Conservation (phyloP, 2,888 invertebrate species). For the Cancer borealis region DNA sequence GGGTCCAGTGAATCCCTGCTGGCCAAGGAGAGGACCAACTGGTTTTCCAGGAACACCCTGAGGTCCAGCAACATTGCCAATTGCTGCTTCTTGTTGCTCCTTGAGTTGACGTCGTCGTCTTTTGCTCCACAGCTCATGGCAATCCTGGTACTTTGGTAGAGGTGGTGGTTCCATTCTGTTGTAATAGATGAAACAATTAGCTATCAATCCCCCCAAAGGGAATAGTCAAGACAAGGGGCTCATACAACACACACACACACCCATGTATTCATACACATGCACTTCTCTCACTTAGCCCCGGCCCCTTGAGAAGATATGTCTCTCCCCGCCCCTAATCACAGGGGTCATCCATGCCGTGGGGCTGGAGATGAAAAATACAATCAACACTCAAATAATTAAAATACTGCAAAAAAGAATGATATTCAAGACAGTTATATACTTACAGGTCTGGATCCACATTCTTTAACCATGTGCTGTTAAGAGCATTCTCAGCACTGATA, state of each 20-base stretch:
- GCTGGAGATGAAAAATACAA: no score
- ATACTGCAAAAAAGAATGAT: neutral
- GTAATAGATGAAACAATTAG: constrained; percentile 29
- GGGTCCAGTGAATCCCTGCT: constrained; percentile 60
- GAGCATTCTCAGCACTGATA: constrained; percentile 95
- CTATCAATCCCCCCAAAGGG: neutral
- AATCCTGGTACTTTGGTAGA: constrained; percentile 97
- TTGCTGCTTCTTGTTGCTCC: constrained; percentile 85
- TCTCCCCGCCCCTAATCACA: no score
- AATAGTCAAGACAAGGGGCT: neutral
- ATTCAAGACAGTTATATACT: constrained; percentile 77
- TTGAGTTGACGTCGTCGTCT: constrained; percentile 91
- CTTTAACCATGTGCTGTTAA: constrained; percentile 94
- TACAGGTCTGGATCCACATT: constrained; percentile 93
- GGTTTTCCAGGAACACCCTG: constrained; percentile 60
- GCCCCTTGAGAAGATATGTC: no score
- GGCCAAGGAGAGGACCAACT: constrained; percentile 53
- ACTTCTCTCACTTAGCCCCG: no score
- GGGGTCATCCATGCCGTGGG: no score
- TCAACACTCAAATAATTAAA: neutral
- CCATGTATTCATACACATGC: no score
- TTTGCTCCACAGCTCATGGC: constrained; percentile 99
- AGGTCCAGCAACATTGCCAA: constrained; percentile 52
- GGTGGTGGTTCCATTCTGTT: constrained; percentile 87
- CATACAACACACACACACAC: no score